Evolutionary conservation across 1,140 invertebrate genomes (phyloP), one percentile per base, ranked within the genome.

Genomic region (Saccostrea glomerata): DNA sequence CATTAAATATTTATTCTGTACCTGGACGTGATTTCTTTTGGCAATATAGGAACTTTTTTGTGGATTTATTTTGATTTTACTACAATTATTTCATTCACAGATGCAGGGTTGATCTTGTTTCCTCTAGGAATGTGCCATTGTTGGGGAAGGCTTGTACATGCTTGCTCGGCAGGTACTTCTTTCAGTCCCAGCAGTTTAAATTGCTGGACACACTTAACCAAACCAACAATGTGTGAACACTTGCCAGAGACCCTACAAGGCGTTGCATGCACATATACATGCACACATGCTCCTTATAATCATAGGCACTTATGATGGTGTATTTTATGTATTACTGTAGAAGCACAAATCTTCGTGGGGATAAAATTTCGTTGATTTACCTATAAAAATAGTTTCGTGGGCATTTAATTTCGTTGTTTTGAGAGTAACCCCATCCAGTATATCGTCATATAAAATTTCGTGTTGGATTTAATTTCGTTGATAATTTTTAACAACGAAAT

Each of bases 61-160:
- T 23, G 15, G 82, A 20, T 83, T 47, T 83, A 40, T 85, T 85
- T 85, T 20, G 84, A 12, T 25, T 85, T 56, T 25, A 60, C 56
- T 12, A 85, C 56, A 23, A 36, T 58, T 23, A 85, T 60, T 15
- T 60, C 20, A 15, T n/a, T 56, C 30, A 60, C 23, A 30, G 84
- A n/a, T 17, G 20, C 55, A 20, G 90, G 87, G 2, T 86, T 55
- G 9, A 88, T 89, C 87, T 91, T 90, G 20, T 85, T 84, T 82
- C 90, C 90, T 56, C 90, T 83, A 47, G 89, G 86, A 25, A 90
- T 66, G 87, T 90, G 85, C 86, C 90, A 91, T 23, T 83, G 83
- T 47, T 90, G 90, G n/a, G 90, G 90, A 5, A 91, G 20, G 84
- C 89, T 90, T 30, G 89, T 91, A 84, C 84, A 58, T 5, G 84